phyloP scores from a whole-genome alignment of 2,888 invertebrate species.

The Oconnorella tubifera region DNA sequence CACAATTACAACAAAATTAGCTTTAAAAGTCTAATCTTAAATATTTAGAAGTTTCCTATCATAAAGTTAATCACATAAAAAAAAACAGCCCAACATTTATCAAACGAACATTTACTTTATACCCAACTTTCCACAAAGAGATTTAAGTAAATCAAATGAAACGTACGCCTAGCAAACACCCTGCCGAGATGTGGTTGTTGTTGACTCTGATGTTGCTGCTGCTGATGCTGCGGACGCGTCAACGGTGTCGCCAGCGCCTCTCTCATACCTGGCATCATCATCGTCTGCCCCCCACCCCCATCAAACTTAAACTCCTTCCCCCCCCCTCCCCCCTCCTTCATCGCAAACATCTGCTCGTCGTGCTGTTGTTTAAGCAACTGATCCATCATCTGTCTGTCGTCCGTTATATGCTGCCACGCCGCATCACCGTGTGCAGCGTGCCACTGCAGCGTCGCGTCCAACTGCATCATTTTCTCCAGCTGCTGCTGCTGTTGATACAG shows the following conservation, averaged over 20 bases:
- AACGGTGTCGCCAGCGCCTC: constrained; percentile 33
- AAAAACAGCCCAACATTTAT: too few relatives aligned
- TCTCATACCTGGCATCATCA: constrained; percentile 7
- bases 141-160: not conserved
- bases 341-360: constrained; percentile 1
- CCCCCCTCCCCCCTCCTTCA: constrained; percentile 1
- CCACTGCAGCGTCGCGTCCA: constrained; percentile 26
- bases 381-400: constrained; percentile 23
- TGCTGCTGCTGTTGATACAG: constrained; percentile 28
- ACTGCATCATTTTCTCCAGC: constrained; percentile 23
- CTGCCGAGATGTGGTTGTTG: constrained; percentile 2
- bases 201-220: constrained; percentile 23
- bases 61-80: too few relatives aligned
- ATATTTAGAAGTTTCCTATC: too few relatives aligned
- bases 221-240: constrained; percentile 41
- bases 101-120: too few relatives aligned
- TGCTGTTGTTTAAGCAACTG: constrained; percentile 13
- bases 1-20: too few relatives aligned
- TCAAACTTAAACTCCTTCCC: constrained; percentile 5
- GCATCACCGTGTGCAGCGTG: too few relatives aligned
- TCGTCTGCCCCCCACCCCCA: not conserved
- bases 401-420: not conserved
- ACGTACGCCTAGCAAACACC: constrained; percentile 4
- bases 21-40: too few relatives aligned
- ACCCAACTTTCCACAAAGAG: too few relatives aligned